phyloP scores from a whole-genome alignment of 2,797 vertebrate genomes.

The Anabacerthia variegaticeps region DNA sequence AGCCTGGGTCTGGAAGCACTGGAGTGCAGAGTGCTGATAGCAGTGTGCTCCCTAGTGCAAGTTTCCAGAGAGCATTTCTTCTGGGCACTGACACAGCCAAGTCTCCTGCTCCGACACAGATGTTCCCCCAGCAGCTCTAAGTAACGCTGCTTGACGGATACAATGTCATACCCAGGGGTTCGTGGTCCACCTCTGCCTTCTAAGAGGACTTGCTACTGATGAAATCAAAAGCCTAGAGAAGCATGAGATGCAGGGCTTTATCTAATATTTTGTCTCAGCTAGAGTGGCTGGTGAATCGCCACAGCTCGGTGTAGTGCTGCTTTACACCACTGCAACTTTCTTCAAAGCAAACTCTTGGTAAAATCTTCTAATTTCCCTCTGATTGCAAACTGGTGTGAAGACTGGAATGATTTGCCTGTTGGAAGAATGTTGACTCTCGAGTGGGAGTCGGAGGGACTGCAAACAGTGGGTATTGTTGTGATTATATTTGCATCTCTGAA shows the following conservation, averaged over 20 bases:
- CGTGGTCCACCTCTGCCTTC: slow-evolving; percentile 63
- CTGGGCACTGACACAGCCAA: slow-evolving; percentile 39
- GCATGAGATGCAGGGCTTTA: slow-evolving; percentile 68
- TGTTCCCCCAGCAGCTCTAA: slow-evolving; percentile 57
- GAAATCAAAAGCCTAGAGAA: slow-evolving; percentile 65
- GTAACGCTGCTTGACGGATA: neutral
- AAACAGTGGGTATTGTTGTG: slow-evolving; percentile 98
- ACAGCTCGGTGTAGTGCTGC: slow-evolving; percentile 14
- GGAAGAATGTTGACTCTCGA: slow-evolving; percentile 89
- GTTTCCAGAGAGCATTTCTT: slow-evolving; percentile 61
- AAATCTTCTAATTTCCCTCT: slow-evolving; percentile 69
- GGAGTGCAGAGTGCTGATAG: neutral
- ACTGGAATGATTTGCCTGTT: slow-evolving; percentile 83
- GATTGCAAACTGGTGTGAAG: slow-evolving; percentile 64
- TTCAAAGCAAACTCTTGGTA: slow-evolving; percentile 53
- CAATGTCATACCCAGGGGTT: slow-evolving; percentile 57
- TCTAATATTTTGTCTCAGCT: slow-evolving; percentile 60
- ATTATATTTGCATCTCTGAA: slow-evolving; percentile 97
- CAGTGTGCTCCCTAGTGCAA: slow-evolving; percentile 53
- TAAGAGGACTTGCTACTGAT: slow-evolving; percentile 65
- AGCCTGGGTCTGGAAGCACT: neutral
- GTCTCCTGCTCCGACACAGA: slow-evolving; percentile 55
- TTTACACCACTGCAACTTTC: slow-evolving; percentile 66
- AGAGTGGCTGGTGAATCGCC: slow-evolving; percentile 50
- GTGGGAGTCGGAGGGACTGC: slow-evolving; percentile 98